Conservation (phyloP, 2,888 invertebrate genomes). For the Andrena minutula region DNA sequence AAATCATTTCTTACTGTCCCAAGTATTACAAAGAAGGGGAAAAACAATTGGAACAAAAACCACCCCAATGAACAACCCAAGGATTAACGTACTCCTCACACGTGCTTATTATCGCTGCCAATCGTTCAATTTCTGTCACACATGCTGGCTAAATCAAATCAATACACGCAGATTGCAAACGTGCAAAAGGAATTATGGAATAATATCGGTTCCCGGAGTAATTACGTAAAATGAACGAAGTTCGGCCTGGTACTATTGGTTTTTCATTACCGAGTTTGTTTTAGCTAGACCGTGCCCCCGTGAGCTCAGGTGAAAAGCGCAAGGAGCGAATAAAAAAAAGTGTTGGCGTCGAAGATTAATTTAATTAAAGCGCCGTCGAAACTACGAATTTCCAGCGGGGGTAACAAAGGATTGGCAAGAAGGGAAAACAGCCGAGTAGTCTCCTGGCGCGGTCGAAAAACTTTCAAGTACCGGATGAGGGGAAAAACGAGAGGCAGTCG, state of each 20-base stretch:
- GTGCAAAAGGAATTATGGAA: constrained; percentile 6
- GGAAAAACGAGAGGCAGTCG: constrained; percentile 19
- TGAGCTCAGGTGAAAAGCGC: constrained; percentile 46
- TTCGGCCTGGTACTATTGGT: constrained; percentile 45
- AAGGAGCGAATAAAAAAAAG: constrained; percentile 39
- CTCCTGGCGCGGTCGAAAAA: constrained; percentile 67
- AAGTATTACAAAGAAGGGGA: no score
- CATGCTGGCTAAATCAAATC: not conserved
- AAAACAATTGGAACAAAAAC: no score
- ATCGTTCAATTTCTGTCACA: not conserved
- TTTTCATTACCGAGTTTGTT: constrained; percentile 52
- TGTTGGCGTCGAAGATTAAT: constrained; percentile 66
- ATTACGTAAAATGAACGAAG: constrained; percentile 55
- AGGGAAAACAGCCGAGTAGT: constrained; percentile 68
- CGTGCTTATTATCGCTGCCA: not conserved
- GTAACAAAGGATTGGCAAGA: constrained; percentile 66
- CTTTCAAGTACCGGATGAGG: constrained; percentile 66
- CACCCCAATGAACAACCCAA: no score
- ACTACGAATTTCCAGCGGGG: constrained; percentile 61
- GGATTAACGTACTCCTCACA: no score
- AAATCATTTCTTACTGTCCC: no score
- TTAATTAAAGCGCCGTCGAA: constrained; percentile 66
- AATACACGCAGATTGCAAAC: not conserved
- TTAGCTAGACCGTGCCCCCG: constrained; percentile 36
- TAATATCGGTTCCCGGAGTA: constrained; percentile 43